Conservation (phyloP, 2,888 invertebrate species). For the Ectemnius lituratus region DNA sequence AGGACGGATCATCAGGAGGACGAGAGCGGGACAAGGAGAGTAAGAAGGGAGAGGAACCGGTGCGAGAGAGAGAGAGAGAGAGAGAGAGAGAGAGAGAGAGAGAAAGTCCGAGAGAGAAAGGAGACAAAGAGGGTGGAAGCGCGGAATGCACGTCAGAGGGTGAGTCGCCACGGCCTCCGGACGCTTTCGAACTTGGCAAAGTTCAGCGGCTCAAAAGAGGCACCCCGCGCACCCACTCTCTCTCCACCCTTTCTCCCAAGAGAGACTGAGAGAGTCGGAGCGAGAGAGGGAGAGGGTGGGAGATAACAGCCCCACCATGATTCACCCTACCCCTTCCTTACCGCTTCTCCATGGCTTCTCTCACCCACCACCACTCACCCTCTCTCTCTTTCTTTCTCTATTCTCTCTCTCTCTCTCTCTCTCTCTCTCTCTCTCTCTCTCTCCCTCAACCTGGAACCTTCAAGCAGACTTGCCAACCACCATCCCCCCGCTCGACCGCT, state of each 20-base stretch:
- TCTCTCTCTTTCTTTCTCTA: conserved; percentile 15
- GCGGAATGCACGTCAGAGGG: conserved; percentile 46
- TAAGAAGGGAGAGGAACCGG: conserved; percentile 17
- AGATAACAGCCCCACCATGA: conserved; percentile 49
- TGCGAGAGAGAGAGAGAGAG: too few relatives aligned
- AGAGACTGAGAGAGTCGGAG: conserved; percentile 10
- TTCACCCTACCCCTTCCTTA: conserved; percentile 50
- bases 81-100: too few relatives aligned
- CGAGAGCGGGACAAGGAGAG: background rate
- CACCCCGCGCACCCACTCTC: conserved; percentile 53
- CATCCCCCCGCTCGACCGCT: background rate
- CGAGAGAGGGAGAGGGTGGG: background rate
- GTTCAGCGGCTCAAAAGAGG: conserved; percentile 74
- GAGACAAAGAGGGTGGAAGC: conserved; percentile 38
- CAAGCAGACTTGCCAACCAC: conserved; percentile 6
- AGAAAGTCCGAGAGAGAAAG: conserved; percentile 24
- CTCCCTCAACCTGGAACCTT: conserved; percentile 8
- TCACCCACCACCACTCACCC: conserved; percentile 26
- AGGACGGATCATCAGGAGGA: conserved; percentile 22
- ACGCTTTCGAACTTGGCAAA: conserved; percentile 74
- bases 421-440: conserved; percentile 4
- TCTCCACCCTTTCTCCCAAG: conserved; percentile 38
- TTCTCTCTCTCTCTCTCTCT: background rate
- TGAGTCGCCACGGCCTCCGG: conserved; percentile 64
- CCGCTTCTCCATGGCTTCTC: conserved; percentile 52